Evolutionary conservation across 23 tunicate species (phyloP), one percentile per base, ranked within the genome.

Genomic region (Diplosoma virens): DNA sequence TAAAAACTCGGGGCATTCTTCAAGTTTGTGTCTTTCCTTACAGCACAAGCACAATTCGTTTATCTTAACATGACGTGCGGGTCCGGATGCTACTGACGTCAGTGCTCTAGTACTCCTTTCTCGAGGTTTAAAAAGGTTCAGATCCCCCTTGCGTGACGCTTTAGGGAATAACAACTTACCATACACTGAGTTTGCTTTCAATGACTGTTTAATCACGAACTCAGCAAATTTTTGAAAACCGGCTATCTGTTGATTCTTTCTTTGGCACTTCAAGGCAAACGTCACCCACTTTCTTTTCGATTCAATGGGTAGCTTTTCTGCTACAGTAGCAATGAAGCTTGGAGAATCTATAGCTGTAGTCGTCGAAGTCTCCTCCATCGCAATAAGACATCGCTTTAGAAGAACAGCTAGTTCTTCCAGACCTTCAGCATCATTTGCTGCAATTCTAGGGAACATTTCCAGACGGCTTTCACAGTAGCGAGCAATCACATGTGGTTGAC

Each of bases 401-500:
- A 76, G 24, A 14, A 76, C 54, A 32, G 69, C 81, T 32, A 58
- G 1, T 9, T 55, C 56, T 32, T 75, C 80, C 2, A 55, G 47
- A 14, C 80, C 80, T 18, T 54, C 81, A 6, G 69, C 29, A 33
- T 76, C 69, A 36, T 76, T 26, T 4, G 32, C 32, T 11, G 6
- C 25, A 22, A 76, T 36, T 35, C 24, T 59, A 18, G 81, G 69
- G 1, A 59, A 2, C 0, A 32, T 41, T 31, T 22, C 9, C 11
- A 76, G 33, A 1, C 66, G 54, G 2, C 36, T 29, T 33, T 76
- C 55, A 58, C 81, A 76, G 20, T 55, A 37, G 59, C 70, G 69
- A 1, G 30, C 37, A 25, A 76, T 59, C 1, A 76, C 32, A 25
- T 59, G 81, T 20, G 81, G 69, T n/a, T 58, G 81, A 2, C 81